These are phyloP conservation scores for Poliocrania exsul DNA, from an alignment of 2,797 vertebrate species.

Conservation along the genomic window DNA sequence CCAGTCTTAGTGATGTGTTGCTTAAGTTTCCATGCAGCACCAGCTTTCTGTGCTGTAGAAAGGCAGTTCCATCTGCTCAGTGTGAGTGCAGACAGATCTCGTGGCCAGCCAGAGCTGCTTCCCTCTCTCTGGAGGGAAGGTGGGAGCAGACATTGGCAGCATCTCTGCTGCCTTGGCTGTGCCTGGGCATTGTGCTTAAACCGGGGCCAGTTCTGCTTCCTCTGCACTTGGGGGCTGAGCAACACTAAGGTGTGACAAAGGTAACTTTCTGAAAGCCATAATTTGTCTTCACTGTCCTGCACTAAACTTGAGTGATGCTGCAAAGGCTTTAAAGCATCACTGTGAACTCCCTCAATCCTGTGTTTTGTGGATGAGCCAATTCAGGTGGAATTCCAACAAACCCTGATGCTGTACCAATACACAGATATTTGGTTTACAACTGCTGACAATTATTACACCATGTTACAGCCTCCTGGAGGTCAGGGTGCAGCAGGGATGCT, in stretches of 20 bases:
- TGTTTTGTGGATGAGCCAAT: neutral
- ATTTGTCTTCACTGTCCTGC: neutral
- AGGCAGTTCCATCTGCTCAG: accelerated
- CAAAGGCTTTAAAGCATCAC: neutral
- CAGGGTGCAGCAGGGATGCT: neutral
- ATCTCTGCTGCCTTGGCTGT: neutral
- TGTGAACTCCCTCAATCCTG: neutral
- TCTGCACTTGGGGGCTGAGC: neutral
- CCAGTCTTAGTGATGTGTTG: neutral
- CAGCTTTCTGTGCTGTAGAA: neutral
- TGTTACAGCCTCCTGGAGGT: neutral
- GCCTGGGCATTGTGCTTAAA: neutral
- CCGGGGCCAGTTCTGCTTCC: neutral
- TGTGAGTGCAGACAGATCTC: neutral
- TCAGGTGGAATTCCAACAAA: neutral
- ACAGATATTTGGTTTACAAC: neutral
- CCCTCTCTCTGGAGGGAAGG: neutral
- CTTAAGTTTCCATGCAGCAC: neutral
- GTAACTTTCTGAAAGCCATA: neutral
- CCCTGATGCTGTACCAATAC: neutral
- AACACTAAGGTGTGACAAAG: neutral
- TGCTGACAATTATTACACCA: neutral
- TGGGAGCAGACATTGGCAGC: neutral
- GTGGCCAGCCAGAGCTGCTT: neutral
- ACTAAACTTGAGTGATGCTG: neutral